Base-by-base conservation (phyloP, 2,888 invertebrate genomes). In the Thecocarcelia acutangulata region DNA sequence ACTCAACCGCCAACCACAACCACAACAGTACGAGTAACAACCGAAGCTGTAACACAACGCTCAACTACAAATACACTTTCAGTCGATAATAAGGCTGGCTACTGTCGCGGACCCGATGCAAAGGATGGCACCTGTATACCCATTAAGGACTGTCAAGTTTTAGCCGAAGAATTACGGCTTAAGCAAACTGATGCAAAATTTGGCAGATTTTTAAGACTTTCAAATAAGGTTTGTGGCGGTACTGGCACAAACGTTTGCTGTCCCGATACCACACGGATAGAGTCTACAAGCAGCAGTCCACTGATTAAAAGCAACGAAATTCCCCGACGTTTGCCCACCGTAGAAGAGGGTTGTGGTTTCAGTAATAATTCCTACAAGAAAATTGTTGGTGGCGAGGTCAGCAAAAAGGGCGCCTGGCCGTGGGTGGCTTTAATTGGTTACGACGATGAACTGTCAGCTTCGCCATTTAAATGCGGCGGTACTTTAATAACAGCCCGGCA, bases 371-470 rank as follows among this genome's bases (percentile, higher is more conserved):
- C 92, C 0, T 92, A 93, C 85, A 91, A 91, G 40, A 92, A 94
- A 84, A 93, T 96, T 1, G 95, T 97, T 0, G 95, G 95, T 6
- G 97, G 97, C 0, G 89, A 92, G 0, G 92, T 93, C 9, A 94
- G 95, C 5, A 91, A 92, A 63, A 90, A 93, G 80, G 96, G 94
- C 19, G 93, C 94, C 64, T 96, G 95, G 93, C 96, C 96, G 0
- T 97, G 96, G 96, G 93, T 96, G 85, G 94, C 93, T 0, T 92
- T 94, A 3, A 90, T 96, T 44, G 96, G 96, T 0, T 96, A 95
- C 87, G 92, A 91, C 82, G 90, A 88, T 73, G 90, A 91, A 85
- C 90, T 91, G 33, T 91, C 86, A 52, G 86, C 79, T 3, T 87
- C 83, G 1, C 86, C 88, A 0, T 91, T 90, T 15, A 91, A 90